Evolutionary conservation across 2,888 invertebrate genomes (phyloP).

Genomic region (Leistus spinibarbis): DNA sequence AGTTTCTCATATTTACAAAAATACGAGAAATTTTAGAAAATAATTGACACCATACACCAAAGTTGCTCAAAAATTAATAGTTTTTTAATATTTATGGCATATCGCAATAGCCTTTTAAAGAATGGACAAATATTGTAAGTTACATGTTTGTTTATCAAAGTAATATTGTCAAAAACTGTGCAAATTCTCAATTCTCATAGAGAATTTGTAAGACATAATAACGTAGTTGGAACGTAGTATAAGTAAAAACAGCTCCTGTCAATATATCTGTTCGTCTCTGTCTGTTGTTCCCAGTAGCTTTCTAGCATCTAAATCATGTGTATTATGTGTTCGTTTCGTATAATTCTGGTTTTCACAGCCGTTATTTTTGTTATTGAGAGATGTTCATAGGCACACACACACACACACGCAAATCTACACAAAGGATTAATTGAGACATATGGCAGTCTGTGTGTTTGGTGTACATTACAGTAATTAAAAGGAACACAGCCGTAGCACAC

Average conservation of each 20-base stretch:
- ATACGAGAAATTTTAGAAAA: too few species aligned
- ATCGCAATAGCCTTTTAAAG: too few species aligned
- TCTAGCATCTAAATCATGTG: constrained; percentile 25
- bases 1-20: too few species aligned
- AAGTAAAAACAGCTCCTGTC: background rate
- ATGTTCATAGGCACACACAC: background rate
- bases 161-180: too few species aligned
- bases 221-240: background rate
- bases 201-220: too few species aligned
- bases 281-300: background rate
- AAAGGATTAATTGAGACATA: constrained; percentile 8
- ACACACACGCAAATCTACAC: background rate
- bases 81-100: too few species aligned
- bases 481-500: background rate
- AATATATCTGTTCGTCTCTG: background rate
- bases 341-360: background rate
- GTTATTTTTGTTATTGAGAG: constrained; percentile 8
- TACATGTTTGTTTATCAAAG: too few species aligned
- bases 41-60: too few species aligned
- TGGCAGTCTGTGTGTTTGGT: background rate
- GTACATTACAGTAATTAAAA: background rate
- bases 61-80: too few species aligned
- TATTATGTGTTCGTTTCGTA: background rate
- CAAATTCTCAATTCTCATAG: too few species aligned
- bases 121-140: too few species aligned